Evolutionary conservation across 2,113 vertebrate species (phyloP), one percentile per base, ranked within the genome.

Genomic region (Chloropsis cyanopogon): DNA sequence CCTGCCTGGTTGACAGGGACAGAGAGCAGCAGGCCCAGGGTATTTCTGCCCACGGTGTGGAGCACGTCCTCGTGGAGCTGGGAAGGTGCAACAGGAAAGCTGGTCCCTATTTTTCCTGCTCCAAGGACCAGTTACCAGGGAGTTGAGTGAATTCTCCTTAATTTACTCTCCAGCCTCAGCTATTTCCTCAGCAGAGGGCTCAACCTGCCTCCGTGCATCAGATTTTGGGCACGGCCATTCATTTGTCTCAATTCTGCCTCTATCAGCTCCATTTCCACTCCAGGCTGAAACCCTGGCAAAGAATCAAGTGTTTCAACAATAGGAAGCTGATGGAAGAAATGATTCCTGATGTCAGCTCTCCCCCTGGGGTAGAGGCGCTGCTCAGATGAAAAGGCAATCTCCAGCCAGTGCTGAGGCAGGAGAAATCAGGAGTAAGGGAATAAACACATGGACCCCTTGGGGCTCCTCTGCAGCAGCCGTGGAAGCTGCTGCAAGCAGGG

Each of bases 301-400:
- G 68, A 75, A 37, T 78, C 90, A 95, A 90, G 82, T 8, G 42
- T n/a, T 96, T 69, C 18, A 86, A 63, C 82, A 86, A 60, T 1
- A 46, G 68, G 75, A 47, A 88, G 54, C 68, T 88, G 85, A 49
- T 1, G 3, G 76, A 83, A 90, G 85, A 60, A 77, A 54, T 10
- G 1, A 31, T 26, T 83, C 81, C 79, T 86, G 42, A 46, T 10
- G 73, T 60, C 25, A 91, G 75, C 65, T 85, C 72, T 92, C 56
- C 57, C 49, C 37, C 69, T 53, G 71, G 16, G 86, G 41, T 2
- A 53, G 35, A 73, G 86, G 76, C 82, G 25, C 42, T 7, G 54
- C 12, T 86, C 50, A 78, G 68, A 70, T 73, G 80, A n/a, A 81
- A 78, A 83, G 72, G 49, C 46, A 47, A 71, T 53, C 65, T 82